These are phyloP conservation scores for Drosophila acutilabella DNA, from an alignment of 2,888 invertebrate genomes.

Conservation along the genomic window DNA sequence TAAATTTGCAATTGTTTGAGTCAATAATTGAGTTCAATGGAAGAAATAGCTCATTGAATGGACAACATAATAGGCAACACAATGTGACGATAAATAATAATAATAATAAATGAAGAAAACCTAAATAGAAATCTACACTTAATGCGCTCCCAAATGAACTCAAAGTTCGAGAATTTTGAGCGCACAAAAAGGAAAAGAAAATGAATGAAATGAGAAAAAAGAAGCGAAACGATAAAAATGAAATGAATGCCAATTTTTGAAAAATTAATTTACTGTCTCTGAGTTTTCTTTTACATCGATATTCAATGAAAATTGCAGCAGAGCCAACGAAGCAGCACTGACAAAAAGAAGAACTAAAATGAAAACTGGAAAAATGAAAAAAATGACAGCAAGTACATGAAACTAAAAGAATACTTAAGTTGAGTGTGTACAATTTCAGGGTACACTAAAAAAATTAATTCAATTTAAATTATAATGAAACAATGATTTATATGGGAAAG, in stretches of 20 bases:
- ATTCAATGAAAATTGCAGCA: slow-evolving; percentile 69
- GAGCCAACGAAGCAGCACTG: slow-evolving; percentile 39
- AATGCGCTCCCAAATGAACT: slow-evolving; percentile 53
- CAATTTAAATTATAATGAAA: too few species aligned
- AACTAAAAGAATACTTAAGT: slow-evolving; percentile 1
- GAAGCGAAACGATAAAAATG: slow-evolving; percentile 52
- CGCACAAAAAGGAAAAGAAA: neutral
- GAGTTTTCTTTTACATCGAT: slow-evolving; percentile 55
- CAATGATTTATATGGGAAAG: too few species aligned
- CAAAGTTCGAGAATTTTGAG: slow-evolving; percentile 14
- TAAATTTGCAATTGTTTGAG: slow-evolving; percentile 55
- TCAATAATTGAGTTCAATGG: slow-evolving; percentile 60
- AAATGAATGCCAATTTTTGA: slow-evolving; percentile 73
- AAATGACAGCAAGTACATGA: slow-evolving; percentile 27
- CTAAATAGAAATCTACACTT: slow-evolving; percentile 40
- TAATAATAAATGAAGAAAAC: slow-evolving; percentile 54
- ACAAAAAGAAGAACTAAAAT: slow-evolving; percentile 5
- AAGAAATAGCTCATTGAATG: slow-evolving; percentile 20
- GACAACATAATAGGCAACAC: slow-evolving; percentile 44
- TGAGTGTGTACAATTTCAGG: neutral
- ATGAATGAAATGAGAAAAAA: too few species aligned
- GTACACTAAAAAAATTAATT: slow-evolving; percentile 1
- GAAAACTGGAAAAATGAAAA: neutral
- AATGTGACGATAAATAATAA: slow-evolving; percentile 61
- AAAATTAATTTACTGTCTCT: slow-evolving; percentile 73